Percentiles rank a stretch among this genome's conserved stretches.
Conservation (phyloP, 2,113 vertebrate species). For the Stigmatopora argus region DNA sequence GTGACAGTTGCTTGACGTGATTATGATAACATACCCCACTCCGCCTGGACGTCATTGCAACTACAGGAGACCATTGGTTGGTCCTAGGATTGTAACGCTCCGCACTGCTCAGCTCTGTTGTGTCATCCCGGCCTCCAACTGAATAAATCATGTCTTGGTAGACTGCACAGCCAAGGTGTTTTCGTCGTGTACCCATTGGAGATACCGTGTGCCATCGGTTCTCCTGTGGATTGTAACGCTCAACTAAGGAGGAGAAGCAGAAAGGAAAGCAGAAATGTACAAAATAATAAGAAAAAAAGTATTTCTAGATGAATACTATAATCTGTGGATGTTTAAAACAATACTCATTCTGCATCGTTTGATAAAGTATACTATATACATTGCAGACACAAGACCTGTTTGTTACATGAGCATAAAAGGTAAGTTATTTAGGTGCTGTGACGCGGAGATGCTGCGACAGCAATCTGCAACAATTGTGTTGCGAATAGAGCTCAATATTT, state of each 20-base stretch:
- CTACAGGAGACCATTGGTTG: conserved; percentile 97
- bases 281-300: neutral
- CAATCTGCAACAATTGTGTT: too few relatives aligned
- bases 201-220: conserved; percentile 98
- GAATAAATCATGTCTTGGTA: conserved; percentile 99
- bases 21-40: conserved; percentile 76
- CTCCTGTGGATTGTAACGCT: conserved; percentile 96
- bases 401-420: too few relatives aligned
- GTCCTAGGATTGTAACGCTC: conserved; percentile 96
- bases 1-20: too few relatives aligned
- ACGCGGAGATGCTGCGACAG: too few relatives aligned
- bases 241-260: conserved; percentile 69
- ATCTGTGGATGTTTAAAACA: neutral
- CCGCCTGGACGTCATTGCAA: conserved; percentile 95
- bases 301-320: neutral
- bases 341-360: neutral
- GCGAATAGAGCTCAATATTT: too few relatives aligned
- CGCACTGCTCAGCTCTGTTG: conserved; percentile 93
- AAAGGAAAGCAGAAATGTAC: neutral
- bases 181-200: conserved; percentile 94
- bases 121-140: conserved; percentile 93
- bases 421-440: too few relatives aligned
- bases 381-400: too few relatives aligned
- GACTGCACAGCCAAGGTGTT: conserved; percentile 94
- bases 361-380: too few relatives aligned